Evolutionary conservation across 2,888 invertebrate genomes (phyloP).

Genomic region (Muschampia plurimacula): DNA sequence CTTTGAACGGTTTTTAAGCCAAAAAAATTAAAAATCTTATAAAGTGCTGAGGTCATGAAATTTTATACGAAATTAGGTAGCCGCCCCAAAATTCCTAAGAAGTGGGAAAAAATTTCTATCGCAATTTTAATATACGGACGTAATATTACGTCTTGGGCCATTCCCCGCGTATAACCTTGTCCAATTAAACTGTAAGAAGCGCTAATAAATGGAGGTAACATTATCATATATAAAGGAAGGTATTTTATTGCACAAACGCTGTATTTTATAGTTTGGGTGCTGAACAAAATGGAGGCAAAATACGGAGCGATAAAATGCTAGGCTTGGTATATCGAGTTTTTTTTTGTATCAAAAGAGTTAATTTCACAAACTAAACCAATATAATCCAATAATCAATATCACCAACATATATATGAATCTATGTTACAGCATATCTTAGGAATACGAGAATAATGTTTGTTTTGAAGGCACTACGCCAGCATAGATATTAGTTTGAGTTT

Average conservation of each 20-base stretch:
- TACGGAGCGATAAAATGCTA: neutral
- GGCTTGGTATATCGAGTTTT: neutral
- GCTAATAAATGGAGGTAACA: constrained; percentile 15
- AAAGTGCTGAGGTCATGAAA: constrained; percentile 14
- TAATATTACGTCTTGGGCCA: constrained; percentile 12
- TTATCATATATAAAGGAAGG: constrained; percentile 18
- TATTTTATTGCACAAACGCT: neutral
- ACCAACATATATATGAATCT: no score
- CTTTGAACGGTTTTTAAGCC: no score
- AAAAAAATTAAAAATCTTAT: constrained; percentile 6
- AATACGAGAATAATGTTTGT: no score
- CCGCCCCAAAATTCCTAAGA: constrained; percentile 12
- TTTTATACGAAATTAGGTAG: constrained; percentile 9
- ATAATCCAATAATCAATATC: no score
- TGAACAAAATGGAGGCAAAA: neutral
- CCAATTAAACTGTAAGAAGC: constrained; percentile 12
- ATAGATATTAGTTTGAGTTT: no score
- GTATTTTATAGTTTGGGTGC: neutral
- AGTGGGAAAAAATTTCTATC: constrained; percentile 13
- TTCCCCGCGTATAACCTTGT: constrained; percentile 15
- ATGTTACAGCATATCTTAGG: no score
- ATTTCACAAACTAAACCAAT: no score
- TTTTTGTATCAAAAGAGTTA: no score
- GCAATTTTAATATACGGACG: constrained; percentile 17
- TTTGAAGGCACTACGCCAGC: no score